phyloP scores from a whole-genome alignment of 2,888 invertebrate genomes.

The Heterodera filipjevi region DNA sequence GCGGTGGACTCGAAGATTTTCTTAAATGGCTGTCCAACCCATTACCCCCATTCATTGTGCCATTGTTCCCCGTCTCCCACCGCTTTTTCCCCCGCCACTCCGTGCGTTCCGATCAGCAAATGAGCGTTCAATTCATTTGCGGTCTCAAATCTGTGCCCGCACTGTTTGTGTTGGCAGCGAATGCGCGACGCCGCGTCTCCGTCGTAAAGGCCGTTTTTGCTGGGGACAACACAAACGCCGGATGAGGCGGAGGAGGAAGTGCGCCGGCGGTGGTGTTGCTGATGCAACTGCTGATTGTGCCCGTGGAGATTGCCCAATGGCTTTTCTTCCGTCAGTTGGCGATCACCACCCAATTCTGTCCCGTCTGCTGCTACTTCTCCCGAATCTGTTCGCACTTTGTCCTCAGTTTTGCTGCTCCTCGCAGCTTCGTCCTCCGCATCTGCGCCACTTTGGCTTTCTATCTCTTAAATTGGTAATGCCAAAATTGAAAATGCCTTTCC shows the following conservation, averaged over 20 bases:
- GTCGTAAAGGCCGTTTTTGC: constrained; percentile 23
- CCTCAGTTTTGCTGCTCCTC: neutral
- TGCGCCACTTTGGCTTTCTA: neutral
- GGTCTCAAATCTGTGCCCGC: constrained; percentile 40
- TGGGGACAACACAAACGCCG: neutral
- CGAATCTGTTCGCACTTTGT: neutral
- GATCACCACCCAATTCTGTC: neutral
- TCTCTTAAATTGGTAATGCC: neutral
- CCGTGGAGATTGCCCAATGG: neutral
- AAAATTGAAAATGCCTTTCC: neutral
- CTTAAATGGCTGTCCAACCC: constrained; percentile 8
- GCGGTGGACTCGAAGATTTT: constrained; percentile 34
- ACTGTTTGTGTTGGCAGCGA: constrained; percentile 40
- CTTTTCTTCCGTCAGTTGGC: neutral
- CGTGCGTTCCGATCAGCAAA: constrained; percentile 37
- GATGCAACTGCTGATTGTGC: neutral
- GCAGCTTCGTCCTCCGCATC: neutral
- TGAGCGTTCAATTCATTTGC: constrained; percentile 40
- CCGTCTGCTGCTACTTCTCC: neutral
- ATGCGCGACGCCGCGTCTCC: constrained; percentile 9
- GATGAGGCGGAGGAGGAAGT: constrained; percentile 19
- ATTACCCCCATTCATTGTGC: neutral
- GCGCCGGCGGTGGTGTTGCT: neutral
- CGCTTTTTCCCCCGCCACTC: constrained; percentile 35
- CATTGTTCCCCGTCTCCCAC: constrained; percentile 20